phyloP scores from a whole-genome alignment of 2,888 invertebrate species.

The Zygaena filipendulae region DNA sequence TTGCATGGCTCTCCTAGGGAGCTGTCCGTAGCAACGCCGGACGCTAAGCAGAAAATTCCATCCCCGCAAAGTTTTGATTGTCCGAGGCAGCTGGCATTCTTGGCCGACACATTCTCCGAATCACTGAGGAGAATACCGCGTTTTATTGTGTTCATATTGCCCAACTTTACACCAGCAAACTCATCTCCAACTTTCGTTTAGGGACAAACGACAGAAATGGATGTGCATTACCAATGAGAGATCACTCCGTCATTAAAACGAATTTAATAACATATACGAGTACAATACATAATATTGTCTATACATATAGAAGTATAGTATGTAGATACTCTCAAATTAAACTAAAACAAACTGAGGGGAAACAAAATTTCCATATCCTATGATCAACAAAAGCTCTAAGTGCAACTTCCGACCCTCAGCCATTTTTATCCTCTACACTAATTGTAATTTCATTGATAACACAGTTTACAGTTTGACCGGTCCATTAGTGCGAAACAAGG shows the following conservation, averaged over 20 bases:
- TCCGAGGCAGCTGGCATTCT: conserved; percentile 65
- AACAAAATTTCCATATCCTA: conserved; percentile 30
- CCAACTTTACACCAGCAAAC: conserved; percentile 41
- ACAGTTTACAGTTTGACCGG: conserved; percentile 69
- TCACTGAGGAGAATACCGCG: conserved; percentile 40
- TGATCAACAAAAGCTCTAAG: conserved; percentile 38
- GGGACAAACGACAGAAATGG: conserved; percentile 15
- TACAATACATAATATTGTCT: no score
- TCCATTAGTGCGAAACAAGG: conserved; percentile 66
- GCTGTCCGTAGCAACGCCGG: conserved; percentile 45
- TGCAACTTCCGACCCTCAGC: conserved; percentile 50
- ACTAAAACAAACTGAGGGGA: conserved; percentile 7
- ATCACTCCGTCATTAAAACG: conserved; percentile 8
- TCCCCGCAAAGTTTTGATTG: conserved; percentile 65
- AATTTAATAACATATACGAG: conserved; percentile 3
- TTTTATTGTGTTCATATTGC: conserved; percentile 59
- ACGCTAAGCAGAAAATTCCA: conserved; percentile 64
- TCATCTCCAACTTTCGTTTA: conserved; percentile 44
- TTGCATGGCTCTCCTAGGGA: conserved; percentile 18
- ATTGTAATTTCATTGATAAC: conserved; percentile 70
- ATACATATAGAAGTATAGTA: no score
- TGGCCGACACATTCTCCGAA: conserved; percentile 51
- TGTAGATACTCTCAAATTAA: no score
- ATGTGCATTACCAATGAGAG: conserved; percentile 7
- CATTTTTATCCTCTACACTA: conserved; percentile 58